These are phyloP conservation scores for Bedellia somnulentella DNA, from an alignment of 2,888 invertebrate species.

Conservation along the genomic window DNA sequence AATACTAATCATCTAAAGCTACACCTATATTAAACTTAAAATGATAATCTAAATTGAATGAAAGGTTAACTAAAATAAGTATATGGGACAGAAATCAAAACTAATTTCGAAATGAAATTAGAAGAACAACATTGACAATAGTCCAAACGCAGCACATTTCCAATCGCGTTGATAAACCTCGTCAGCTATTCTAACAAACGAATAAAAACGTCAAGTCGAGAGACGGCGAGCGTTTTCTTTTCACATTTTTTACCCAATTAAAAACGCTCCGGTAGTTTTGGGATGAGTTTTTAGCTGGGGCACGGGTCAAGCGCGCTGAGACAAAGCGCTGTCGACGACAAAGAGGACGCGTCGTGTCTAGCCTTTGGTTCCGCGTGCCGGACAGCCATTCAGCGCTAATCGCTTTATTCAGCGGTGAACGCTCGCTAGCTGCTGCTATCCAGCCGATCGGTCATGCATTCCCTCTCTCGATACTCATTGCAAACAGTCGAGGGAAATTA, in stretches of 20 bases:
- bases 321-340: conserved; percentile 45
- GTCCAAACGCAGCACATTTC: neutral
- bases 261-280: conserved; percentile 26
- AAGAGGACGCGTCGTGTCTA: conserved; percentile 36
- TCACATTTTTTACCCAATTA: conserved; percentile 44
- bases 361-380: conserved; percentile 52
- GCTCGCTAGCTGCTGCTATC: conserved; percentile 44
- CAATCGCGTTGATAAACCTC: neutral
- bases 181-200: neutral
- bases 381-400: conserved; percentile 50
- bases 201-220: conserved; percentile 1
- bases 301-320: conserved; percentile 56
- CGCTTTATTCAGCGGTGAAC: conserved; percentile 51
- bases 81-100: no score
- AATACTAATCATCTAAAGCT: no score
- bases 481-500: conserved; percentile 30
- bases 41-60: no score
- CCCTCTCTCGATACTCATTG: conserved; percentile 18
- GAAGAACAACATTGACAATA: no score
- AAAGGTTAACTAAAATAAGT: no score
- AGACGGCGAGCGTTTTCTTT: neutral
- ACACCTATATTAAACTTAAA: no score
- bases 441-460: conserved; percentile 56
- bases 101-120: no score
- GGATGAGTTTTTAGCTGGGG: conserved; percentile 38